Conservation (phyloP, 1,140 invertebrate genomes). For the Homarus americanus region DNA sequence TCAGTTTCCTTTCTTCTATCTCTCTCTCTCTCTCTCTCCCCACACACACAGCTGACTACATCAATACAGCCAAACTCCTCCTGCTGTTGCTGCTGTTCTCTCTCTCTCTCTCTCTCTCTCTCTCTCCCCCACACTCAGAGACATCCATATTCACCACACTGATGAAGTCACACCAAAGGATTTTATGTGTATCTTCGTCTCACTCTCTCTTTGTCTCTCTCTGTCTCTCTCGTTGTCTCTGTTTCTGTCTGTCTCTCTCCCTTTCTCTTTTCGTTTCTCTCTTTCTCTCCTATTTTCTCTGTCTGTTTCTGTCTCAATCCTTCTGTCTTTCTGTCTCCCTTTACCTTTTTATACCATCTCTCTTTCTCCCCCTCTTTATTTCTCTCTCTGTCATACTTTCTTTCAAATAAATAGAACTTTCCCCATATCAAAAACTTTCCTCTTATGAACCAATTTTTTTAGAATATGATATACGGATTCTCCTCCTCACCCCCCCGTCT, state of each 20-base stretch:
- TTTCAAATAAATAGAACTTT: too few relatives aligned
- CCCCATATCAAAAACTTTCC: too few relatives aligned
- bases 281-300: conserved; percentile 3
- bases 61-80: too few relatives aligned
- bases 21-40: background rate
- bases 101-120: background rate
- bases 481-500: too few relatives aligned
- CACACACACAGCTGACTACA: too few relatives aligned
- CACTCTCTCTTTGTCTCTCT: background rate
- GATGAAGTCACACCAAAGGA: too few relatives aligned
- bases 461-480: too few relatives aligned
- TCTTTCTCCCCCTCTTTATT: conserved; percentile 7
- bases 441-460: too few relatives aligned
- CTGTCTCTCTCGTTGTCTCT: conserved; percentile 13
- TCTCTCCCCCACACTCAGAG: background rate
- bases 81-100: background rate
- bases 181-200: background rate
- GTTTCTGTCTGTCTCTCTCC: background rate
- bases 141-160: too few relatives aligned
- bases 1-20: background rate
- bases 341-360: too few relatives aligned
- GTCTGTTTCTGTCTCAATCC: background rate
- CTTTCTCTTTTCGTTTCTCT: conserved; percentile 2
- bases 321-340: too few relatives aligned
- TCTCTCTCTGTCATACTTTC: too few relatives aligned